These are phyloP conservation scores for Natrix natrix DNA, from an alignment of 2,797 vertebrate species.

Conservation along the genomic window DNA sequence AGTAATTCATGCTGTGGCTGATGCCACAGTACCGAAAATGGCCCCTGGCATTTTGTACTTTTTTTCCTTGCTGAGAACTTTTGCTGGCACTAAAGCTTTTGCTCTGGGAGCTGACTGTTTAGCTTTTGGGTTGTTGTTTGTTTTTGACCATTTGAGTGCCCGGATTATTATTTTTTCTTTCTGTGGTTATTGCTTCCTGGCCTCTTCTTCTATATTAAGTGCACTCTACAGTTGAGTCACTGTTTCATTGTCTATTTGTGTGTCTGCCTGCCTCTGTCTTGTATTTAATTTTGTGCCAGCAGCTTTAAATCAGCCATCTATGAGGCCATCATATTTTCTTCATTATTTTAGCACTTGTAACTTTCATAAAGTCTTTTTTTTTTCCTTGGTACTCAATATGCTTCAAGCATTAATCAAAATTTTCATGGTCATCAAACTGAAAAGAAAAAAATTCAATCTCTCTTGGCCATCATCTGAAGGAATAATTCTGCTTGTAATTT, in stretches of 20 bases:
- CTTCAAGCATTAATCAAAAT: constrained; percentile 12
- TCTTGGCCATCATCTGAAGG: neutral
- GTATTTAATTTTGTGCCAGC: neutral
- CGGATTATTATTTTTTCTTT: neutral
- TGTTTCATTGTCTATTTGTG: neutral
- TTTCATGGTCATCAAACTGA: neutral
- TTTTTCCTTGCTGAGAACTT: neutral
- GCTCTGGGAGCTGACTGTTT: neutral
- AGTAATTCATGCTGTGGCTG: neutral
- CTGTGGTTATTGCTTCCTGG: neutral
- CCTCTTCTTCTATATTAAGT: neutral
- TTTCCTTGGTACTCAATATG: neutral
- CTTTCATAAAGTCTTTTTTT: neutral
- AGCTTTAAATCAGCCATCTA: neutral
- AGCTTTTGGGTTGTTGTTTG: neutral
- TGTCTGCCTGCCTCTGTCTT: neutral
- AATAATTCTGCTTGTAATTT: neutral
- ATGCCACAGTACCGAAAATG: neutral
- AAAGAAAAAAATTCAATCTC: neutral
- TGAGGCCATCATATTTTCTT: neutral
- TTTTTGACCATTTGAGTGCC: neutral
- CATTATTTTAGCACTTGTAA: neutral
- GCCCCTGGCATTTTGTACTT: neutral
- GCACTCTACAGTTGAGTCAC: neutral
- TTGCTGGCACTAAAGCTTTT: neutral